A percentile compares a stretch with the other conserved stretches of the same genome.
phyloP scores from a whole-genome alignment of 2,113 vertebrate genomes.

The Lethenteron camtschaticum region DNA sequence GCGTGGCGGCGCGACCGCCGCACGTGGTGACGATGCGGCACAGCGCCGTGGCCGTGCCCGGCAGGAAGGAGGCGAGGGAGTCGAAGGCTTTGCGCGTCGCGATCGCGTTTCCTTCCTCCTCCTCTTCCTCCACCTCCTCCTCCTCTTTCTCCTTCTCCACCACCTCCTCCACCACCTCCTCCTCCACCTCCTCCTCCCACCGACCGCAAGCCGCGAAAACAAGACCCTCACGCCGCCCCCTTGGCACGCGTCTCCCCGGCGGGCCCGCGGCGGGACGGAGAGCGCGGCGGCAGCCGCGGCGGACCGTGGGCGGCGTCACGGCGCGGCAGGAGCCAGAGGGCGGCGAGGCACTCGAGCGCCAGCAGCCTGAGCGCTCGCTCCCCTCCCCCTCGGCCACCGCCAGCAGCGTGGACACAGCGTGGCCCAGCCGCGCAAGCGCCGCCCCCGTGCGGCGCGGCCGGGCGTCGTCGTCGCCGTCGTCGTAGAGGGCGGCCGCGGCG shows the following conservation, averaged over 20 bases:
- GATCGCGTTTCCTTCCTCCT: conserved; percentile 19
- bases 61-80: conserved; percentile 59
- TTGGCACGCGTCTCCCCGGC: too few relatives aligned
- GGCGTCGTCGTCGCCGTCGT: conserved; percentile 25
- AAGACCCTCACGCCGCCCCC: too few relatives aligned
- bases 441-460: conserved; percentile 37
- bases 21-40: conserved; percentile 31
- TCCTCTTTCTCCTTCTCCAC: conserved; percentile 14
- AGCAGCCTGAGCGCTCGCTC: conserved; percentile 36
- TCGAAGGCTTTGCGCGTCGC: conserved; percentile 8
- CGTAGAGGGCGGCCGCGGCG: too few relatives aligned
- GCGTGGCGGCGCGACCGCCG: conserved; percentile 36
- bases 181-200: too few relatives aligned
- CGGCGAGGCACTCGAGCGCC: conserved; percentile 35
- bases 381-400: conserved; percentile 42
- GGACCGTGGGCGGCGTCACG: conserved; percentile 37
- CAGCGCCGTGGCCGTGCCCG: conserved; percentile 42
- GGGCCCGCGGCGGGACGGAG: too few relatives aligned
- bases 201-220: too few relatives aligned
- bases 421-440: conserved; percentile 48
- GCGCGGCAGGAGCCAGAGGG: conserved; percentile 30
- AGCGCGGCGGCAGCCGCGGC: conserved; percentile 13
- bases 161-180: background rate
- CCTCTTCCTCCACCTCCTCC: conserved; percentile 15
- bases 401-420: conserved; percentile 48